Conservation (phyloP, 2,888 invertebrate genomes). For the Lycocerus yunnanus region DNA sequence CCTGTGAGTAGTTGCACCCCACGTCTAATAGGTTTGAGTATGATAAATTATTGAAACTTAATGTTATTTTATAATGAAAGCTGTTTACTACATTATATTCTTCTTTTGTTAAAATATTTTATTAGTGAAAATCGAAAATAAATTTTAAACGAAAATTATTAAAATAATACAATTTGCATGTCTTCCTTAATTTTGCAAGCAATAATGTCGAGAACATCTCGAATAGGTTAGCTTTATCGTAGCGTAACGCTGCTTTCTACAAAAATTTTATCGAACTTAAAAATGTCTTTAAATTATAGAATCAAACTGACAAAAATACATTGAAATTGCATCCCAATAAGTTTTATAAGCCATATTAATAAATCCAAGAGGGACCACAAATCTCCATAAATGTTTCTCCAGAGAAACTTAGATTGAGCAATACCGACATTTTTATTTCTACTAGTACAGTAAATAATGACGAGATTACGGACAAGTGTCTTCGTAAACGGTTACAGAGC, state of each 20-base stretch:
- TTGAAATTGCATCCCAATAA: not conserved
- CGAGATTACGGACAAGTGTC: constrained; percentile 25
- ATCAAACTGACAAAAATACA: not conserved
- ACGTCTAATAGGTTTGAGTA: not conserved
- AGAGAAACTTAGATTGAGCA: not conserved
- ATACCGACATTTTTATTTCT: constrained; percentile 2
- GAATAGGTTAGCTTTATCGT: too few relatives aligned
- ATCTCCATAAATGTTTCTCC: not conserved
- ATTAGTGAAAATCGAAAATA: too few relatives aligned
- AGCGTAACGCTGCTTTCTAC: not conserved
- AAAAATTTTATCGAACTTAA: not conserved
- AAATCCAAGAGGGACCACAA: not conserved
- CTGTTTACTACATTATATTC: not conserved
- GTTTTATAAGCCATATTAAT: not conserved
- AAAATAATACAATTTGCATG: too few relatives aligned
- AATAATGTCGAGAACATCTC: not conserved
- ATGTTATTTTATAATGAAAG: not conserved
- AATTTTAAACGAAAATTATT: too few relatives aligned
- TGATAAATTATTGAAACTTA: constrained; percentile 21
- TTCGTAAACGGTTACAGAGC: constrained; percentile 28
- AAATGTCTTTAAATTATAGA: not conserved
- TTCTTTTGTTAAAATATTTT: too few relatives aligned
- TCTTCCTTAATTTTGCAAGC: not conserved
- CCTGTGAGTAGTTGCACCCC: constrained; percentile 20
- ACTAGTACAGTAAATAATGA: constrained; percentile 20